phyloP scores from a whole-genome alignment of 2,797 vertebrate genomes.

The Eidolon dupreanum region DNA sequence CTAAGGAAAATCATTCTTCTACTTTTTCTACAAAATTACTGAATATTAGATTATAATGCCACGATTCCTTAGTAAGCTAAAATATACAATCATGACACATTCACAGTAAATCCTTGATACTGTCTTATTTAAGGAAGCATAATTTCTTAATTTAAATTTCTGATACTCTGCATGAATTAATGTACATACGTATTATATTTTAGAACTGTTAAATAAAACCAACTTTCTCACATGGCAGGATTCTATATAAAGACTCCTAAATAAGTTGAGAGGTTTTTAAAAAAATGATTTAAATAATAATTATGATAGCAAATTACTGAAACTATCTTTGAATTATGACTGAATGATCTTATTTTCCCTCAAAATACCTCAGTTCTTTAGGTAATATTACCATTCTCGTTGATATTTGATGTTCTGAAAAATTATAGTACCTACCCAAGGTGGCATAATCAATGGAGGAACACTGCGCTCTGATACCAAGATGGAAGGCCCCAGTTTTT shows the following conservation, averaged over 20 bases:
- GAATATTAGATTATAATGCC: slow-evolving; percentile 70
- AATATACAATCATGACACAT: slow-evolving; percentile 30
- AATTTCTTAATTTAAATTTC: slow-evolving; percentile 58
- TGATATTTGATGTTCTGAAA: neutral
- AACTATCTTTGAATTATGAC: neutral
- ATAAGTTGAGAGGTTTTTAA: neutral
- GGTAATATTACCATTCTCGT: neutral
- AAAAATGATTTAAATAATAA: neutral
- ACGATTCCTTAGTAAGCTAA: slow-evolving; percentile 72
- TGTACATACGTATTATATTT: neutral
- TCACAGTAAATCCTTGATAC: neutral
- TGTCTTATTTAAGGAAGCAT: slow-evolving; percentile 58
- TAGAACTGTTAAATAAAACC: neutral
- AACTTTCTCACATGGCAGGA: neutral
- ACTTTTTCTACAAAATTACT: slow-evolving; percentile 79
- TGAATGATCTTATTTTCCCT: neutral
- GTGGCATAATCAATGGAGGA: neutral
- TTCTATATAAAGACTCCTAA: neutral
- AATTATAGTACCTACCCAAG: neutral
- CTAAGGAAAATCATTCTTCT: slow-evolving; percentile 74
- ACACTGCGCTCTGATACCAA: neutral
- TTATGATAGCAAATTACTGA: neutral
- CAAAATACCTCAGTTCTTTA: neutral
- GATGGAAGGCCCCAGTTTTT: neutral
- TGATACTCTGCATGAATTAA: slow-evolving; percentile 34